Base-by-base conservation (phyloP, 2,113 vertebrate genomes). In the Campylorhamphus procurvoides region DNA sequence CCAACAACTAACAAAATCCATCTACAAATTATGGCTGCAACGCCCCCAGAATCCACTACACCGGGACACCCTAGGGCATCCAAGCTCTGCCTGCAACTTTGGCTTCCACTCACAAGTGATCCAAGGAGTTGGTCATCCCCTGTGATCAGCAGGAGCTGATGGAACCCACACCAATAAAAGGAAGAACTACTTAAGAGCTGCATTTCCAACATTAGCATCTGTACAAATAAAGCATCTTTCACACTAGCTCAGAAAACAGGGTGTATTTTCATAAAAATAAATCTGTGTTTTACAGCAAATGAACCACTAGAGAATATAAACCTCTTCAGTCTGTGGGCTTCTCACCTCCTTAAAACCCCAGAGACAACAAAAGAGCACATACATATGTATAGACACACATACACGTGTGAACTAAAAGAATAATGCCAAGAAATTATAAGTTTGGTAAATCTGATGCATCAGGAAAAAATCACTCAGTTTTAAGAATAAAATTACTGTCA, bases 221-320 rank as follows among this genome's bases (percentile, higher is more conserved):
- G 37, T 72, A 84, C 68, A 92, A 94, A 89, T 85, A 86, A 91
- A 71, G 73, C 59, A 28, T 81, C 58, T 86, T 93, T 71, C 80
- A 62, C 79, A 64, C 39, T 53, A 85, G 55, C 60, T 64, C 79
- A 97, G 90, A 87, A 96, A 95, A 69, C 73, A 50, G 66, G 27
- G 25, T 55, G 56, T 63, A 82, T 76, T 91, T 87, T 71, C 40
- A 39, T 80, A 50, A 84, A 94, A 84, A 84, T 49, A 85, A 62
- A 94, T 79, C 83, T 73, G 40, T 44, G 15, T 80, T 89, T 78
- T 49, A n/a, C 52, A 91, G 35, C 25, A 68, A 93, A 55, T 39
- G 58, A 83, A 35, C 35, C 44, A 64, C 52, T 90, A 49, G 39
- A 74, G 58, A 84, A 80, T 13, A 35, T 20, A 49, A 60, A 89